phyloP scores from a whole-genome alignment of 2,888 invertebrate species.

The Eupithecia centaureata region DNA sequence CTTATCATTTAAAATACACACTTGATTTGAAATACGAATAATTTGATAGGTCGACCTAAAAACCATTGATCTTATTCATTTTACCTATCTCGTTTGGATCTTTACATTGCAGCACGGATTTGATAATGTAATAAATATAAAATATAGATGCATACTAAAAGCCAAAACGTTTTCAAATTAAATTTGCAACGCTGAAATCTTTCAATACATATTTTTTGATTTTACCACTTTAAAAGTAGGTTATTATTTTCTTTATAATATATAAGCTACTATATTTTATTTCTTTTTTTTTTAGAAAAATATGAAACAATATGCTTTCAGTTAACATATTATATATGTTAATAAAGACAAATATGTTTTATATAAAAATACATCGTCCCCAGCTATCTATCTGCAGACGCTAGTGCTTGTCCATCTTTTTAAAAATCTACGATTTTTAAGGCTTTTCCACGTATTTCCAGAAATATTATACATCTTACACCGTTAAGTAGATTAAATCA shows the following conservation, averaged over 20 bases:
- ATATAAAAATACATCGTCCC: slow-evolving; percentile 82
- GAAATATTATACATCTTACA: slow-evolving; percentile 78
- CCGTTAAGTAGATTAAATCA: slow-evolving; percentile 75
- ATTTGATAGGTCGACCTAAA: slow-evolving; percentile 10
- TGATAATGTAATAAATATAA: slow-evolving; percentile 7
- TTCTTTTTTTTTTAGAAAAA: slow-evolving; percentile 80
- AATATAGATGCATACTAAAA: slow-evolving; percentile 11
- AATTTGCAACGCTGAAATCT: slow-evolving; percentile 26
- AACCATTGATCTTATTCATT: not conserved
- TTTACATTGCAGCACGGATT: not conserved
- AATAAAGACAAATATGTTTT: slow-evolving; percentile 83
- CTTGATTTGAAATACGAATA: slow-evolving; percentile 41
- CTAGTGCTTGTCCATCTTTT: slow-evolving; percentile 76
- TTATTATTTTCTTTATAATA: slow-evolving; percentile 71
- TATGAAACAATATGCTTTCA: slow-evolving; percentile 83
- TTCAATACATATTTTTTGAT: slow-evolving; percentile 66
- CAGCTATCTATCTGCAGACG: slow-evolving; percentile 72
- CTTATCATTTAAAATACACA: slow-evolving; percentile 60
- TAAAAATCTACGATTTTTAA: slow-evolving; percentile 84
- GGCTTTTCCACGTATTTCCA: slow-evolving; percentile 80
- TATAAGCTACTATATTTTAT: slow-evolving; percentile 63
- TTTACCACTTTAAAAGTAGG: slow-evolving; percentile 74
- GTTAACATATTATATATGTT: slow-evolving; percentile 83
- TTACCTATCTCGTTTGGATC: not conserved
- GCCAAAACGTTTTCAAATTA: slow-evolving; percentile 24